Evolutionary conservation across 2,888 invertebrate genomes (phyloP), one percentile per base, ranked within the genome.

Genomic region (Pandemis corylana): DNA sequence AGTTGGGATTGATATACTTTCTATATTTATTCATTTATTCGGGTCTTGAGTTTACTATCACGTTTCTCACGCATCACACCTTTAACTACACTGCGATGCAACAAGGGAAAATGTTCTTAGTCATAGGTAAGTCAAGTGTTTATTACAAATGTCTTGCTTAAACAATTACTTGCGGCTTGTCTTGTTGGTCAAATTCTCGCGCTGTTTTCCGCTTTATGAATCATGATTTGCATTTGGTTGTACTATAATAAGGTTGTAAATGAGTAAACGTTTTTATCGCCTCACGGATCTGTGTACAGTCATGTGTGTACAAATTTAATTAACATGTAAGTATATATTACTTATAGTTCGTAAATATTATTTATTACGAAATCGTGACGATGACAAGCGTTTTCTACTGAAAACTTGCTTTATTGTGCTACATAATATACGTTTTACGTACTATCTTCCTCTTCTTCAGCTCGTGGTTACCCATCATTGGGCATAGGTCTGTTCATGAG

Each of bases 71-170:
- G 71, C 99, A 99, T 93, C 97, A 98, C 83, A 96, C 97, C 56
- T 99, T 99, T 89, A 95, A 96, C 69, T 99, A 98, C 88, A 97
- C 96, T 72, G 98, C 99, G 64, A 98, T 99, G 97, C 97, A 99
- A 90, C 99, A 99, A 92, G 99, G 99, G 7, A 98, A 97, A 95
- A 99, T 99, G 98, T 99, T 99, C 89, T 96, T 99, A 82, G 97
- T 97, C 72, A 98, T 99, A 84, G 99, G 99, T 91, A 88, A 91
- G 87, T 87, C 9, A 9, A 49, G 64, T 65, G 28, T 65, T 64
- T 7, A 59, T 59, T 59, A 28, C 12, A 28, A 59, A 49, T 65
- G 28, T 36, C 28, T 28, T 65, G 28, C 13, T 12, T 12, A 12
- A 56, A 20, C 56, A 20, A 9, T 2, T n/a, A 15, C 51, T 53